Conservation (phyloP, 2,888 invertebrate species). For the Tipula confusa region DNA sequence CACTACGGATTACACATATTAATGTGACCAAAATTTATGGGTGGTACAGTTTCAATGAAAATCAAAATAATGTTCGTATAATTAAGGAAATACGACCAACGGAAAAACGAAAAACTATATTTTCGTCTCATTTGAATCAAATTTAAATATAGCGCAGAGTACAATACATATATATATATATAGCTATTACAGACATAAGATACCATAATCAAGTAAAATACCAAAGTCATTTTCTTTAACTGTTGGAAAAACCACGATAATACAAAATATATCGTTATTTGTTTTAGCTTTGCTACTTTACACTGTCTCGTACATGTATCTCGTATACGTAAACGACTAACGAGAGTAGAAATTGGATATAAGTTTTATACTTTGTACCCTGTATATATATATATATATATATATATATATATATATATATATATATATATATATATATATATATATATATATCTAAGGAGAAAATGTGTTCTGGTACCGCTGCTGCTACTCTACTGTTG, state of each 20-base stretch:
- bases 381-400: too few relatives aligned
- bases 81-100: background rate
- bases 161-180: background rate
- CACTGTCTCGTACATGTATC: background rate
- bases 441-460: too few relatives aligned
- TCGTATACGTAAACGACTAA: background rate
- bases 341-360: slow-evolving; percentile 16
- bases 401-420: too few relatives aligned
- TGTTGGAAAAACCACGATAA: slow-evolving; percentile 25
- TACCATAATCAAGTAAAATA: background rate
- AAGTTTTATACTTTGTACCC: background rate
- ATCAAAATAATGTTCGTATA: too few relatives aligned
- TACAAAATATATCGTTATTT: background rate
- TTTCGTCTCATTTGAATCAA: background rate
- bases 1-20: too few relatives aligned
- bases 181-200: too few relatives aligned
- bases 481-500: background rate
- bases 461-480: background rate
- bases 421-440: too few relatives aligned
- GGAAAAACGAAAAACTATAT: background rate
- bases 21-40: too few relatives aligned
- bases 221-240: slow-evolving; percentile 7
- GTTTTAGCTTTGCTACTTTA: background rate
- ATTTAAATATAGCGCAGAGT: background rate
- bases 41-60: too few relatives aligned